Evolutionary conservation across 2,888 invertebrate genomes (phyloP), one percentile per base, ranked within the genome.

Genomic region (Patella caerulea): DNA sequence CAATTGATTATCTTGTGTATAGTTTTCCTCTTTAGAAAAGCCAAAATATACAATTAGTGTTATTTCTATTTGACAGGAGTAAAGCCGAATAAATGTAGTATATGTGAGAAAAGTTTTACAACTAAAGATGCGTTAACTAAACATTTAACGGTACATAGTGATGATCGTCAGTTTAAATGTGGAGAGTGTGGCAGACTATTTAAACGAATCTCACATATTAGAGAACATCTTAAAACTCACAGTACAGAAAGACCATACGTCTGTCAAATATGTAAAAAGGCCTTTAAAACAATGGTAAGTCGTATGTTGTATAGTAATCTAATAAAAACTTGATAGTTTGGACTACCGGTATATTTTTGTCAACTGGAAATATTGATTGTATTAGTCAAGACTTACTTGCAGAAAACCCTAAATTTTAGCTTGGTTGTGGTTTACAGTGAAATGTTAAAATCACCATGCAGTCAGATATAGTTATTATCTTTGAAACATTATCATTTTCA

Each of bases 131-230:
- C 89, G 0, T 81, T 91, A 17, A 86, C 83, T 75, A 91, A 91
- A 76, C 91, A 91, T 80, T 81, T 89, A 84, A 82, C 81, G 73
- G 83, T 85, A 19, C 91, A 91, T 83, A 84, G 80, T n/a, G 88
- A 88, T 7, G 88, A 88, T 34, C 80, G 90, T 3, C 85, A 88
- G 71, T 91, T 86, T 82, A 90, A 90, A 78, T 91, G 91, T 85
- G 91, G 91, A 7, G 89, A 90, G 75, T 91, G 91, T 82, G 89
- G 90, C 45, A 91, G 91, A 80, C 79, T 90, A n/a, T 91, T 91
- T 79, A 91, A 91, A 76, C 84, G 91, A 2, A 85, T 91, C 24
- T 88, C 89, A 7, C 91, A 91, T 79, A 90, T 90, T 15, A 81
- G 87, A 73, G 90, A 90, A 77, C 91, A 91, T 76, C 85, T 91